phyloP scores from a whole-genome alignment of 2,888 invertebrate genomes.

The Drosophila kambysellisi region DNA sequence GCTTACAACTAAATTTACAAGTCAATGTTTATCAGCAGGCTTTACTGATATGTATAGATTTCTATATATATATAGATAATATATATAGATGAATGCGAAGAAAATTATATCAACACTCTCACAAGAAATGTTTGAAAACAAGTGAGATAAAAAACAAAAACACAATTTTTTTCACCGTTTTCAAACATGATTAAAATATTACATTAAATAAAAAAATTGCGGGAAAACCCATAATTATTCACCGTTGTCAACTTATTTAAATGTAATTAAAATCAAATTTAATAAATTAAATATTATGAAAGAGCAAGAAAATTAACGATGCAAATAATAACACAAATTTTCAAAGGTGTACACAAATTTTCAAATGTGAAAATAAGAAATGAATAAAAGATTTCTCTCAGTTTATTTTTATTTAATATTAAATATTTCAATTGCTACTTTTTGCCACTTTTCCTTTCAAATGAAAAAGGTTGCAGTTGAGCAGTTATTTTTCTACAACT shows the following conservation, averaged over 20 bases:
- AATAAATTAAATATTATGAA: not conserved
- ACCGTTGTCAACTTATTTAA: not conserved
- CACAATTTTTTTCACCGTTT: no score
- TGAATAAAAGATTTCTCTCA: not conserved
- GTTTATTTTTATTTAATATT: not conserved
- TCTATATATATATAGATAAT: not conserved
- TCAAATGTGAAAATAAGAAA: not conserved
- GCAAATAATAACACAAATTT: not conserved
- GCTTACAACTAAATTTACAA: constrained; percentile 2
- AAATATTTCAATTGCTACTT: not conserved
- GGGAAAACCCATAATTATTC: not conserved
- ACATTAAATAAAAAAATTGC: not conserved
- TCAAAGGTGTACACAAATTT: not conserved
- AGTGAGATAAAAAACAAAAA: no score
- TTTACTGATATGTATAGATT: not conserved
- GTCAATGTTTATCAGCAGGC: not conserved
- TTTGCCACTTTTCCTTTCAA: not conserved
- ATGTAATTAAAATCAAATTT: not conserved
- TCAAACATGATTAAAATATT: no score
- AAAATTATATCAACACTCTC: no score
- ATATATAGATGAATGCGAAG: no score
- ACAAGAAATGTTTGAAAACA: not conserved
- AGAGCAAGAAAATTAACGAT: not conserved
- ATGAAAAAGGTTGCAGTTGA: no score
- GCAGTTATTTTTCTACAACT: no score